These are phyloP conservation scores for Caenorhabditis uteleia DNA, from an alignment of 2,888 invertebrate genomes.

Conservation along the genomic window DNA sequence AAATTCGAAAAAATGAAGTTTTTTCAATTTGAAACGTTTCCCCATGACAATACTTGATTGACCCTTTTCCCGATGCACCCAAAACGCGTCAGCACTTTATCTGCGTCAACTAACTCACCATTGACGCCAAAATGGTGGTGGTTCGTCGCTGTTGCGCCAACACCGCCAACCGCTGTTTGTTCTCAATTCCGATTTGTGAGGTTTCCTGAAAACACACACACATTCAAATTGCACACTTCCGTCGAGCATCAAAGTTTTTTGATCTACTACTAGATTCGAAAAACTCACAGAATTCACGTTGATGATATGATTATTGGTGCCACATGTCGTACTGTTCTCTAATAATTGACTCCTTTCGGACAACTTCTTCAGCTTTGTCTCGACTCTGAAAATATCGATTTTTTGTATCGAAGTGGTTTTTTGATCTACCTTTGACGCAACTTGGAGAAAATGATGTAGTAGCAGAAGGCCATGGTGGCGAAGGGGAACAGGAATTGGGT, in stretches of 20 bases:
- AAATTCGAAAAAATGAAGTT: not conserved
- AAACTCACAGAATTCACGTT: not conserved
- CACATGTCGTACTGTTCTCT: slow-evolving; percentile 43
- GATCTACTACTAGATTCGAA: not conserved
- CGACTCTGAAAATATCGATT: slow-evolving; percentile 35
- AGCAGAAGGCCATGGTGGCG: slow-evolving; percentile 90
- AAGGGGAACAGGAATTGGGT: slow-evolving; percentile 93
- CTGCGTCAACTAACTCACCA: too few species aligned
- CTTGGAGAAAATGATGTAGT: slow-evolving; percentile 80
- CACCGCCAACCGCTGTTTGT: slow-evolving; percentile 42
- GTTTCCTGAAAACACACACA: slow-evolving; percentile 20
- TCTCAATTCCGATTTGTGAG: slow-evolving; percentile 34
- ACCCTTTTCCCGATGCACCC: not conserved
- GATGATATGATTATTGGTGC: slow-evolving; percentile 19
- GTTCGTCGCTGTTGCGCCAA: slow-evolving; percentile 54
- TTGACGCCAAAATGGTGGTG: slow-evolving; percentile 53
- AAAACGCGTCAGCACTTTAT: too few species aligned
- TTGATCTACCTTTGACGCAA: slow-evolving; percentile 47
- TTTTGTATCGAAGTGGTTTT: not conserved
- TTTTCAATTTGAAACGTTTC: not conserved
- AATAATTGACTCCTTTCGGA: slow-evolving; percentile 61
- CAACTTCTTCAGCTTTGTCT: slow-evolving; percentile 62
- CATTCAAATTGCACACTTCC: not conserved
- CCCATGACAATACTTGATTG: not conserved
- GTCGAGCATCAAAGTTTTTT: too few species aligned